These are phyloP conservation scores for Chaetoderma sp. DNA, from an alignment of 2,888 invertebrate genomes.

Conservation along the genomic window DNA sequence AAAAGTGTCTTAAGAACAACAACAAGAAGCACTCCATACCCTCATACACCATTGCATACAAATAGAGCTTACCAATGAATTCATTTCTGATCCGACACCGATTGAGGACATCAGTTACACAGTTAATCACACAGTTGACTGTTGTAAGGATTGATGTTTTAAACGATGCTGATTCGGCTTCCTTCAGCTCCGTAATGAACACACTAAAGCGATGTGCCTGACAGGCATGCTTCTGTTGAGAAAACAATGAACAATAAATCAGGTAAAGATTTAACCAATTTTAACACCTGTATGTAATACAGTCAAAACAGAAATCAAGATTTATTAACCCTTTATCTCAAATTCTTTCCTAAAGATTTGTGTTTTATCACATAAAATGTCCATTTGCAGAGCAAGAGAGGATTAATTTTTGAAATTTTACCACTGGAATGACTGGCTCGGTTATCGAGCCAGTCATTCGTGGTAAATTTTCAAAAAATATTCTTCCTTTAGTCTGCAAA, in stretches of 20 bases:
- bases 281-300: not conserved
- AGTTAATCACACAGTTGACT: constrained; percentile 70
- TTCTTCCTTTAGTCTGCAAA: too few species aligned
- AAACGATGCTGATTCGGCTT: constrained; percentile 67
- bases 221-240: constrained; percentile 59
- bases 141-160: constrained; percentile 69
- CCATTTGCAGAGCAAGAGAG: too few species aligned
- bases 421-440: too few species aligned
- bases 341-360: too few species aligned
- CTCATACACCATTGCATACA: too few species aligned
- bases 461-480: too few species aligned
- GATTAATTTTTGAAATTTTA: too few species aligned
- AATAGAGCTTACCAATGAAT: constrained; percentile 65
- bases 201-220: constrained; percentile 68
- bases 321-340: not conserved
- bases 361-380: too few species aligned
- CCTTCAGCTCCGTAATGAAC: constrained; percentile 66
- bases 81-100: constrained; percentile 67
- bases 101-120: constrained; percentile 58
- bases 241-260: not conserved
- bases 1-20: too few species aligned
- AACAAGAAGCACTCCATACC: too few species aligned
- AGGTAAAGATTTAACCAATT: not conserved
- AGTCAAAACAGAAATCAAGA: not conserved
- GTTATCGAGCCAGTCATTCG: too few species aligned